Evolutionary conservation across 2,888 invertebrate genomes (phyloP).

Genomic region (Taphrorychus bicolor): DNA sequence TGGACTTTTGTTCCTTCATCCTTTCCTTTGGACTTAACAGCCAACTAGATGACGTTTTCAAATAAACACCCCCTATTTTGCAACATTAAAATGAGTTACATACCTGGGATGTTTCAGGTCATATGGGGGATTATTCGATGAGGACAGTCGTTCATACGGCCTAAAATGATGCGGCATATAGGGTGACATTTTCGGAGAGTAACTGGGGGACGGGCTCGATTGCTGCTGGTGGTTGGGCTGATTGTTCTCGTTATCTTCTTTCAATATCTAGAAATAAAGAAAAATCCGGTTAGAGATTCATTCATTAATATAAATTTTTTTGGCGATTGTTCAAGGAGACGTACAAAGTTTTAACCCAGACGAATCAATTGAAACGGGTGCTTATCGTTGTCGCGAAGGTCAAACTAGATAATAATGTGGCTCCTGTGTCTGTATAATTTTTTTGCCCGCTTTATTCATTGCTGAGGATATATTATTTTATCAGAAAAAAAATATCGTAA

Average conservation of each 20-base stretch:
- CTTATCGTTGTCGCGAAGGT: neutral
- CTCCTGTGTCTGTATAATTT: neutral
- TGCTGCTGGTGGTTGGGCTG: conserved; percentile 53
- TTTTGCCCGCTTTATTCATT: too few species aligned
- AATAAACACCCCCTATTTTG: too few species aligned
- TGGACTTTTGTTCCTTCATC: too few species aligned
- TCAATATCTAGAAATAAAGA: conserved; percentile 48
- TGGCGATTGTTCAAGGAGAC: neutral
- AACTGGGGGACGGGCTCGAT: conserved; percentile 59
- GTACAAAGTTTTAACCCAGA: conserved; percentile 2
- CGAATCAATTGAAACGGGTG: conserved; percentile 8
- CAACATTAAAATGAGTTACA: too few species aligned
- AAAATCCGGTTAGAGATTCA: neutral
- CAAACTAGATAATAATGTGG: neutral
- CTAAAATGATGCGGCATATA: conserved; percentile 56
- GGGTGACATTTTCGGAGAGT: conserved; percentile 62
- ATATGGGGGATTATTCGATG: conserved; percentile 45
- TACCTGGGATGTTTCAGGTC: conserved; percentile 63
- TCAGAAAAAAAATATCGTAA: too few species aligned
- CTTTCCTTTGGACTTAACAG: too few species aligned
- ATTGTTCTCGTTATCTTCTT: conserved; percentile 49
- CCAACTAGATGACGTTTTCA: too few species aligned
- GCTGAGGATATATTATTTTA: too few species aligned
- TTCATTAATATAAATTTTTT: neutral
- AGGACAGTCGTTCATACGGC: conserved; percentile 52